These are phyloP conservation scores for Drosophila eugracilis DNA, from an alignment of 1,140 invertebrate genomes.

Conservation along the genomic window DNA sequence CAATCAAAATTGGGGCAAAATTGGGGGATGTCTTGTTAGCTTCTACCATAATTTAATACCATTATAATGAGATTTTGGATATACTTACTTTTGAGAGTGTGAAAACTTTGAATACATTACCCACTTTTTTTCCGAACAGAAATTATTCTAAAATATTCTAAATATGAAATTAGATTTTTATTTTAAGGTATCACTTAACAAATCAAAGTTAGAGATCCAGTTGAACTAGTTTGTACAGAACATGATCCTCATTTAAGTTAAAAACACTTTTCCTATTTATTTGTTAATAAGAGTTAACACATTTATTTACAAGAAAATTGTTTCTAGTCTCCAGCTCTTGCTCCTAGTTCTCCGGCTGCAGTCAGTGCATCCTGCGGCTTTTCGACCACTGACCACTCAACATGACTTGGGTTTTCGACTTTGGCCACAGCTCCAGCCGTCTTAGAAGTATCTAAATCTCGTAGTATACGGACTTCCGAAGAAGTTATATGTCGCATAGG, in stretches of 20 bases:
- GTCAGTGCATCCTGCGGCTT: conserved; percentile 22
- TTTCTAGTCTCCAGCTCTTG: conserved; percentile 59
- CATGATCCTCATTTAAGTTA: conserved; percentile 20
- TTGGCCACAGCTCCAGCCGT: conserved; percentile 20
- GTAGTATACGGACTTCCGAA: conserved; percentile 71
- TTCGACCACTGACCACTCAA: conserved; percentile 50
- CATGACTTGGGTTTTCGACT: conserved; percentile 35
- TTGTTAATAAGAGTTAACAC: conserved; percentile 66
- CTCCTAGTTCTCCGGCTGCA: conserved; percentile 36
- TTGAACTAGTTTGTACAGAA: not conserved
- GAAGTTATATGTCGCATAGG: conserved; percentile 71
- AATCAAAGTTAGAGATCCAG: not conserved
- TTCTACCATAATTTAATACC: conserved; percentile 5
- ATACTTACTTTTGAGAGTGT: not conserved
- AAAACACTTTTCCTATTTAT: conserved; percentile 38
- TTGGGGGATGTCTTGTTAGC: not conserved
- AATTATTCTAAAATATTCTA: too few species aligned
- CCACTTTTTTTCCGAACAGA: not conserved
- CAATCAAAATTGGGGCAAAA: conserved; percentile 37
- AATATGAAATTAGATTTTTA: too few species aligned
- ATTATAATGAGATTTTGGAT: not conserved
- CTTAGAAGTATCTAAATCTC: conserved; percentile 70
- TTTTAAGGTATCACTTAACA: not conserved
- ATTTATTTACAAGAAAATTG: conserved; percentile 75
- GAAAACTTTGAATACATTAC: too few species aligned